Base-by-base conservation (phyloP, 2,113 vertebrate genomes). In the Nesogale talazaci region DNA sequence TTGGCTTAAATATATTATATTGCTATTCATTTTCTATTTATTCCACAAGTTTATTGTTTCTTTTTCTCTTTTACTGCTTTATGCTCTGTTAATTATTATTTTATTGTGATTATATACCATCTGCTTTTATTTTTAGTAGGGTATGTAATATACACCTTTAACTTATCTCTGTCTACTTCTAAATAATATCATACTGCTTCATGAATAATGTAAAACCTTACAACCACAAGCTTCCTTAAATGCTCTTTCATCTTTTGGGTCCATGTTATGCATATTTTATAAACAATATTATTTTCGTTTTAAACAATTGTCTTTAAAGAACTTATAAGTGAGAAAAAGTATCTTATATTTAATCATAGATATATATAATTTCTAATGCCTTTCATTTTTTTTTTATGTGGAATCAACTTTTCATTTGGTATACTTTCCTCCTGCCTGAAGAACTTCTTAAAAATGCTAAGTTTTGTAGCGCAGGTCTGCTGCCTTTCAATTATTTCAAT, bases 41-140 rank as follows among this genome's bases (percentile, higher is more conserved):
- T 52, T 52, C 46, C 46, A 6, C 46, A 52, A 52, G 14, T 52
- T 52, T 52, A 52, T 52, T 52, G 46, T 52, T 52, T 52, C 9
- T 52, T 52, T 52, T 52, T 52, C 46, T 52, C 46, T 52, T 52
- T 52, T 52, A 52, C 46, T 52, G 46, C 46, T 52, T 52, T 52
- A 52, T 52, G 46, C 46, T 52, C 46, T 10, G 46, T 52, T 52
- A 52, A 52, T 52, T 52, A 52, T 52, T 52, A 52, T 52, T 52
- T 52, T 52, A 52, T 52, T 52, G 46, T 12, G 2, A 61, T 20
- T 61, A 61, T 61, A 61, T 65, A 27, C 23, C 25, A 6, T 27
- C 88, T 75, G 16, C 17, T 86, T 91, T 86, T 83, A 63, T 65
- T 82, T 94, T 89, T 22, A 20, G 17, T 76, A 90, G 76, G 22